Evolutionary conservation across 2,113 vertebrate genomes (phyloP).

Genomic region (Nothocercus julius): DNA sequence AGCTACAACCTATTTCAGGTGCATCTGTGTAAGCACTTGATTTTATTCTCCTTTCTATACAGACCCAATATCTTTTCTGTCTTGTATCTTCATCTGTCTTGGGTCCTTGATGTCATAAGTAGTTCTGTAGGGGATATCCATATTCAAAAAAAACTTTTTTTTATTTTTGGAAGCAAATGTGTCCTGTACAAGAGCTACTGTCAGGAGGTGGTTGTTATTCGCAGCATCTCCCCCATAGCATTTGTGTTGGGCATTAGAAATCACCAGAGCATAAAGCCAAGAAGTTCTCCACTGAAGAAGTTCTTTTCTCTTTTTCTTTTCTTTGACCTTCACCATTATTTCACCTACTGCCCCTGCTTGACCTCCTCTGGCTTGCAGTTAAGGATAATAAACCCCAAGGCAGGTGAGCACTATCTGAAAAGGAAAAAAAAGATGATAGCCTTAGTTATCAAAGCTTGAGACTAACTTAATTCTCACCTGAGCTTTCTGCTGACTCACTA

Average conservation of each 20-base stretch:
- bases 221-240: neutral
- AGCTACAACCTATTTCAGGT: neutral
- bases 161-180: neutral
- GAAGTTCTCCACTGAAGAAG: neutral
- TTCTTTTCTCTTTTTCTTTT: neutral
- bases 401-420: neutral
- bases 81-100: neutral
- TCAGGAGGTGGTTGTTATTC: neutral
- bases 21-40: neutral
- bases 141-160: neutral
- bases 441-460: neutral
- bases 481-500: slow-evolving; percentile 16
- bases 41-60: neutral
- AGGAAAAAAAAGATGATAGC: neutral
- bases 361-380: neutral
- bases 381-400: neutral
- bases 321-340: neutral
- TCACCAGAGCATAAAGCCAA: neutral
- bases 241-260: neutral
- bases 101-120: neutral
- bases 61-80: neutral
- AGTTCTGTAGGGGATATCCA: neutral
- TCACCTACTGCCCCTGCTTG: neutral
- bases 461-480: neutral
- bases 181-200: neutral